Conservation (phyloP, 2,888 invertebrate species). For the Lepidocyrtoides sp. region DNA sequence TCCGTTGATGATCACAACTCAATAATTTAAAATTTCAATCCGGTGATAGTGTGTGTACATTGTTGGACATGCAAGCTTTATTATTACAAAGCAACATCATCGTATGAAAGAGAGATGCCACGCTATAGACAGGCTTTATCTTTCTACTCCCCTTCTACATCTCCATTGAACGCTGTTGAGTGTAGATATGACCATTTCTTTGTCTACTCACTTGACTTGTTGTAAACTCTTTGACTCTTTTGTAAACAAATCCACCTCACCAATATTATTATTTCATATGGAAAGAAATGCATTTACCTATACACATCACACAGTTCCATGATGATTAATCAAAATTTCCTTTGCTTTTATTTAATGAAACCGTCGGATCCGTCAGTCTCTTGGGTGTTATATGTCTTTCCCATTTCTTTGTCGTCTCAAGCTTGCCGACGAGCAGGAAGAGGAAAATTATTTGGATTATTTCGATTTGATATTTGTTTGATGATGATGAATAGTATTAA, state of each 20-base stretch:
- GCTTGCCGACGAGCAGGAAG: slow-evolving; percentile 70
- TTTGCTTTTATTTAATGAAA: slow-evolving; percentile 70
- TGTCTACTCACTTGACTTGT: background rate
- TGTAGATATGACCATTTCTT: slow-evolving; percentile 44
- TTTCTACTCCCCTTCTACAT: background rate
- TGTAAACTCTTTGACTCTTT: slow-evolving; percentile 60
- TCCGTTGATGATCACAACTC: slow-evolving; percentile 37
- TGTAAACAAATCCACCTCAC: slow-evolving; percentile 64
- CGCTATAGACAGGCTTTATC: background rate
- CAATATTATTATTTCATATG: background rate
- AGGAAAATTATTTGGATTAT: slow-evolving; percentile 62
- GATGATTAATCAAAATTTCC: slow-evolving; percentile 82
- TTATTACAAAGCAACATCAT: background rate
- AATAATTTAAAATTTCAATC: slow-evolving; percentile 39
- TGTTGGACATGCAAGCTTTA: slow-evolving; percentile 8
- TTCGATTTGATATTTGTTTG: background rate
- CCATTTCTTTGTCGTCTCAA: slow-evolving; percentile 38
- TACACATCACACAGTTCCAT: background rate
- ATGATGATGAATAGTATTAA: too few relatives aligned
- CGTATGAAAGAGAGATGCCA: slow-evolving; percentile 28
- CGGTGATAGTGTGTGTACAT: background rate
- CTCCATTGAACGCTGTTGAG: background rate
- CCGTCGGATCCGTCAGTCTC: slow-evolving; percentile 58
- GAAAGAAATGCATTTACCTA: background rate
- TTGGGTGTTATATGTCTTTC: slow-evolving; percentile 67